phyloP scores from a whole-genome alignment of 2,888 invertebrate genomes.

The Xestia rhomboidea region DNA sequence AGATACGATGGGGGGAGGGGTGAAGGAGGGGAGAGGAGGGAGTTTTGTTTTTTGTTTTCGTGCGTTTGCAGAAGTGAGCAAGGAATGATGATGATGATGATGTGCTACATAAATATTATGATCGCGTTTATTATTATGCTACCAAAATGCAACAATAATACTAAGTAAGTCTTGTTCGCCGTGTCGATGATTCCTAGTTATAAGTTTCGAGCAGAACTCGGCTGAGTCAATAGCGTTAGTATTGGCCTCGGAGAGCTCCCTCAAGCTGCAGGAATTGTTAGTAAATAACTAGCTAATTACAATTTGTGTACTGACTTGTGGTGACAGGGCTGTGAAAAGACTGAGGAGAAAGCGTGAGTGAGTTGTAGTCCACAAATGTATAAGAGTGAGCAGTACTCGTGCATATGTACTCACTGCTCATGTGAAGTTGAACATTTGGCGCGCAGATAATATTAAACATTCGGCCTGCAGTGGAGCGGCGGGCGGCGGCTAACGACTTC shows the following conservation, averaged over 20 bases:
- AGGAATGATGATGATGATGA: too few relatives aligned
- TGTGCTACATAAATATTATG: too few relatives aligned
- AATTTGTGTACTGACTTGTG: background rate
- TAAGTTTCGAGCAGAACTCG: background rate
- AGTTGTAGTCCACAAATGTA: background rate
- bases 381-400: background rate
- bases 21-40: too few relatives aligned
- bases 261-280: background rate
- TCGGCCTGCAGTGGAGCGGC: conserved; percentile 62
- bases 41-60: too few relatives aligned
- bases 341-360: background rate
- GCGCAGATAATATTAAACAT: conserved; percentile 70
- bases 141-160: background rate
- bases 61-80: too few relatives aligned
- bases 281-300: background rate
- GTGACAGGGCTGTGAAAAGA: background rate
- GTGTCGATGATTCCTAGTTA: background rate
- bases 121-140: background rate
- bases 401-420: background rate
- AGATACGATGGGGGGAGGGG: too few relatives aligned
- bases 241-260: background rate
- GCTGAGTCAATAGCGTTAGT: background rate
- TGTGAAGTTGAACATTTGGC: conserved; percentile 52
- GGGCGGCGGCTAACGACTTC: conserved; percentile 83
- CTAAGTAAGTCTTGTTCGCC: background rate